Evolutionary conservation across 64 coral and sea anemone genomes (phyloP), one percentile per base, ranked within the genome.

Genomic region (Catalaphyllia jardinei): DNA sequence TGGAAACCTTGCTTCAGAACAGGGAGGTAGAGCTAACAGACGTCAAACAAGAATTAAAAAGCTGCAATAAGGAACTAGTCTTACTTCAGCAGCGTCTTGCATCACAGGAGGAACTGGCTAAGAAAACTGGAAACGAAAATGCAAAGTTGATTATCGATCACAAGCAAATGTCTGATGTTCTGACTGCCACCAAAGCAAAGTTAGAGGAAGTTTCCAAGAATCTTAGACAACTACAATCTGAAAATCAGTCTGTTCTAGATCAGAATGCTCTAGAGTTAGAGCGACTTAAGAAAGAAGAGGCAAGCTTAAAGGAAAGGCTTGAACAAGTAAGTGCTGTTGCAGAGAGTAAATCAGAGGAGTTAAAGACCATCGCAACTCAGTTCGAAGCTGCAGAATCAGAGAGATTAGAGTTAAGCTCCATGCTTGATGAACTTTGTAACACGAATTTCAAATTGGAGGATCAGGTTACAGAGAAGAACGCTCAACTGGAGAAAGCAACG

Each of bases 11-110:
- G 20, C 39, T 89, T 57, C 78, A 85, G 59, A 69, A 59, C 42
- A 96, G 93, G 69, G 94, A 96, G 29, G 46, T 19, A 76, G 94
- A 92, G 60, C 54, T 96, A 76, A 8, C n/a, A 63, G 69, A 27
- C 15, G 67, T 67, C 13, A 72, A 39, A n/a, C 77, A 65, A 64
- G 91, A 96, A 57, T 25, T 78, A 3, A n/a, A 14, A 2, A 75
- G 22, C 4, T 74, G 42, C 22, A 86, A 67, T 29, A 19, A 89
- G 57, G 75, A 74, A 22, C 39, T 92, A 62, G 62, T 38, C 74
- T 55, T 54, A 13, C 71, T 93, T 15, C 67, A 85, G 72, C 62
- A 42, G 35, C 79, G 60, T 84, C 75, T 80, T 89, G 38, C 50
- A 11, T 31, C 61, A 50, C 79, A 93, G 78, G 77, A 89, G 25